These are phyloP conservation scores for Galagoides demidoff DNA, from an alignment of 2,797 vertebrate species.

Conservation along the genomic window DNA sequence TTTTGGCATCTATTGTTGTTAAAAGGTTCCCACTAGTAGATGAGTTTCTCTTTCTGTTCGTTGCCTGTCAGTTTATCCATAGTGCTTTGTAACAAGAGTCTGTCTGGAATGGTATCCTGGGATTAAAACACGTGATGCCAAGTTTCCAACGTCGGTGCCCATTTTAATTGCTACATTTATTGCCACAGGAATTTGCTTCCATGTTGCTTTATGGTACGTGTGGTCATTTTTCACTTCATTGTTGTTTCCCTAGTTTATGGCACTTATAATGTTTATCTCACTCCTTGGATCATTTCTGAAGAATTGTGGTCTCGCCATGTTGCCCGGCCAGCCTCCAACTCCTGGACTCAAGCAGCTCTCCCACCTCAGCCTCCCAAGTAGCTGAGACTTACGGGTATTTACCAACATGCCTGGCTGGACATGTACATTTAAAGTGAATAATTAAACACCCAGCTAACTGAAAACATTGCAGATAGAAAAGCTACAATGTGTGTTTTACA, in stretches of 20 bases:
- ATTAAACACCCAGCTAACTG: background rate
- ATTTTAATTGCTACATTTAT: conserved; percentile 94
- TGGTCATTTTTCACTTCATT: conserved; percentile 97
- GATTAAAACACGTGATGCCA: conserved; percentile 92
- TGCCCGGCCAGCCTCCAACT: background rate
- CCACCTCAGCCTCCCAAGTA: background rate
- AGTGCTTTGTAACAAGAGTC: conserved; percentile 94
- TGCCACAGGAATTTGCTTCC: conserved; percentile 95
- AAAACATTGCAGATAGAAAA: background rate
- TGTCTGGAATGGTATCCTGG: conserved; percentile 96
- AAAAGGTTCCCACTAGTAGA: conserved; percentile 92
- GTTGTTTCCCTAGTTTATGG: conserved; percentile 98
- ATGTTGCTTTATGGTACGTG: conserved; percentile 94
- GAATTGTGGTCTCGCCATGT: background rate
- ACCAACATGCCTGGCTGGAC: background rate
- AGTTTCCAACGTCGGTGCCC: conserved; percentile 93
- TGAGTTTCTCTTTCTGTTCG: conserved; percentile 90
- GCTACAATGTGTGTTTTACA: background rate
- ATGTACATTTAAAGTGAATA: background rate
- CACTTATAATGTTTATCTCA: conserved; percentile 95
- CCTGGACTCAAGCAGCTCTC: background rate
- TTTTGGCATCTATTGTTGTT: conserved; percentile 91
- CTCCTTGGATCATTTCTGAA: conserved; percentile 90
- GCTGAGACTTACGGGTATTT: background rate
- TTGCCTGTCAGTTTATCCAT: conserved; percentile 89